Evolutionary conservation across 2,113 vertebrate species (phyloP).

Genomic region (Aspidoscelis tigris): DNA sequence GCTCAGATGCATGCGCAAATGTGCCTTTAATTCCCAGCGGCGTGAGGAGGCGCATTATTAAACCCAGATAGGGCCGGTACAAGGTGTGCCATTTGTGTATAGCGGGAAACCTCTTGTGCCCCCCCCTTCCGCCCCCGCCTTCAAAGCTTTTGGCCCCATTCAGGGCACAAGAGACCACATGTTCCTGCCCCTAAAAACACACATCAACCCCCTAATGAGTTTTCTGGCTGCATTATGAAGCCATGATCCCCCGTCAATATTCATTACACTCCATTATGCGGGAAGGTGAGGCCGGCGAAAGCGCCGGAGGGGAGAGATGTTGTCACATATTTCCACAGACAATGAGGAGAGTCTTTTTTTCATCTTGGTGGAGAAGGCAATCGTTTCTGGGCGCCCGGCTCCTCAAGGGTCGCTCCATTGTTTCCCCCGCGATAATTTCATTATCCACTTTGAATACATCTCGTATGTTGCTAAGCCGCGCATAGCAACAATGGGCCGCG

Average conservation of each 20-base stretch:
- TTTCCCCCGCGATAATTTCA: slow-evolving; percentile 74
- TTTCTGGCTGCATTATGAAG: slow-evolving; percentile 45
- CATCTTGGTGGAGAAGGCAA: slow-evolving; percentile 64
- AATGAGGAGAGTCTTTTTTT: slow-evolving; percentile 62
- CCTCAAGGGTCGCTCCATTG: slow-evolving; percentile 72
- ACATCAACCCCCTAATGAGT: slow-evolving; percentile 40
- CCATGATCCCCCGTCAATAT: slow-evolving; percentile 20
- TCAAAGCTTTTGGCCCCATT: not conserved
- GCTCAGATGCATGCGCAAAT: not conserved
- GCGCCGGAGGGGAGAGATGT: not conserved
- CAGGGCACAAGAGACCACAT: not conserved
- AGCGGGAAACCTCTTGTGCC: not conserved
- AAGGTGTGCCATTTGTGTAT: not conserved
- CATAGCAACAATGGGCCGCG: slow-evolving; percentile 70
- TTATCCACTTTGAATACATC: slow-evolving; percentile 73
- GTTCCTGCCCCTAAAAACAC: not conserved
- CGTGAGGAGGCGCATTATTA: not conserved
- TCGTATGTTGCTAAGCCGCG: slow-evolving; percentile 72
- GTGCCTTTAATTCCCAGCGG: not conserved
- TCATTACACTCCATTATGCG: slow-evolving; percentile 53
- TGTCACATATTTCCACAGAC: slow-evolving; percentile 69
- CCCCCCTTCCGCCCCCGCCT: fast-evolving
- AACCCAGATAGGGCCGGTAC: not conserved
- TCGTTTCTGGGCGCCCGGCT: slow-evolving; percentile 60
- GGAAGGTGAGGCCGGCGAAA: slow-evolving; percentile 34